These are phyloP conservation scores for Cirrhinus molitorella DNA, from an alignment of 2,797 vertebrate species.

Conservation along the genomic window DNA sequence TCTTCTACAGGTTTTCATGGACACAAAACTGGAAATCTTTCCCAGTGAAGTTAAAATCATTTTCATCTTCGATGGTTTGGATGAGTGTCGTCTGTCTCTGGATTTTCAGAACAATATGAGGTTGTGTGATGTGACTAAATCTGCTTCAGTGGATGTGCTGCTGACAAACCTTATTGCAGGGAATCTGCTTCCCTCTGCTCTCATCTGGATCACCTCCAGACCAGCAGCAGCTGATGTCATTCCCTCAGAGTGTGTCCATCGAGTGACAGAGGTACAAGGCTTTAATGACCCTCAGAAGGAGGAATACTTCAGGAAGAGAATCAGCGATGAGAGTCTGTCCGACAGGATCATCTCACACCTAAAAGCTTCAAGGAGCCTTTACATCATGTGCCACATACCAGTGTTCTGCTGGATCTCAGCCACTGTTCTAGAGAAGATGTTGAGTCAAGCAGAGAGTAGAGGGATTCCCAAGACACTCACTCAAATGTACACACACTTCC, in stretches of 20 bases:
- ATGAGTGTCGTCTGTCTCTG: conserved; percentile 23
- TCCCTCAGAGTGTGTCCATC: conserved; percentile 16
- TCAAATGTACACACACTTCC: conserved; percentile 12
- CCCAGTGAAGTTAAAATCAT: neutral
- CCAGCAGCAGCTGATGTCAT: conserved; percentile 16
- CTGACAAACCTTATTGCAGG: conserved; percentile 28
- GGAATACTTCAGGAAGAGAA: conserved; percentile 41
- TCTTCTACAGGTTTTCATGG: neutral
- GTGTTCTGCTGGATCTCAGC: conserved; percentile 33
- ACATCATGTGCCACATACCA: conserved; percentile 26
- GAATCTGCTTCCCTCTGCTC: conserved; percentile 46
- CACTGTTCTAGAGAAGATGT: conserved; percentile 5
- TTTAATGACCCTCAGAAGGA: conserved; percentile 40
- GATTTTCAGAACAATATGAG: neutral
- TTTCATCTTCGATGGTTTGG: conserved; percentile 24
- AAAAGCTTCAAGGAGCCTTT: neutral
- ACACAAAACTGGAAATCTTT: neutral
- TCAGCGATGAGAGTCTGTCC: neutral
- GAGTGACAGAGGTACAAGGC: conserved; percentile 44
- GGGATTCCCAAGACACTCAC: conserved; percentile 18
- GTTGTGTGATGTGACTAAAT: conserved; percentile 4
- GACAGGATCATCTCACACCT: neutral
- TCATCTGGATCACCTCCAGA: conserved; percentile 46
- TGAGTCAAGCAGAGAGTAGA: neutral
- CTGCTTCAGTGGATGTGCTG: neutral